These are phyloP conservation scores for Halocaridina rubra DNA, from an alignment of 2,888 invertebrate species.

Conservation along the genomic window DNA sequence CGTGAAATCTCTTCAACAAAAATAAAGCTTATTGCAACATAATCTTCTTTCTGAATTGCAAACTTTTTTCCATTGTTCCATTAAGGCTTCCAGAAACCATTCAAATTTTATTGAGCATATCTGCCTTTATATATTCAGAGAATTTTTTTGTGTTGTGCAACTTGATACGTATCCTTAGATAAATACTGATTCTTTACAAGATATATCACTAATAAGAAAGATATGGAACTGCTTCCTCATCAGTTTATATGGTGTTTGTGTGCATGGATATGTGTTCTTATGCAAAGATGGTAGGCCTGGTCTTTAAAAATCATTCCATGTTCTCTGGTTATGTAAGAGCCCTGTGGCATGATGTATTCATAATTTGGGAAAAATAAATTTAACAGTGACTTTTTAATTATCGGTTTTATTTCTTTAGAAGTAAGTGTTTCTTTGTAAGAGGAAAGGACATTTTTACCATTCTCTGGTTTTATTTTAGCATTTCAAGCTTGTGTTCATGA, in stretches of 20 bases:
- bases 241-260: not conserved
- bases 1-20: too few relatives aligned
- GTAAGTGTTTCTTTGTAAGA: not conserved
- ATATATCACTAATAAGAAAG: not conserved
- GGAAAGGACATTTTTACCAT: not conserved
- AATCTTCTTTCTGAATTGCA: too few relatives aligned
- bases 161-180: not conserved
- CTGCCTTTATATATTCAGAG: too few relatives aligned
- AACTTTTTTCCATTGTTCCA: too few relatives aligned
- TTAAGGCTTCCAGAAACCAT: too few relatives aligned
- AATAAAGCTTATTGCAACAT: too few relatives aligned
- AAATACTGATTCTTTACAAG: not conserved
- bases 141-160: not conserved
- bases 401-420: conserved; percentile 6
- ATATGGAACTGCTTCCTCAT: not conserved
- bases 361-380: conserved; percentile 55
- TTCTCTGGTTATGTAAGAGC: conserved; percentile 58
- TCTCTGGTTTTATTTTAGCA: not conserved
- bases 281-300: conserved; percentile 45
- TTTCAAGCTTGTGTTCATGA: not conserved
- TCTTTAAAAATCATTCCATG: conserved; percentile 53
- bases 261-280: conserved; percentile 7
- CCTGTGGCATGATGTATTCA: conserved; percentile 48
- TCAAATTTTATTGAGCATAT: too few relatives aligned
- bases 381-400: conserved; percentile 47